These are phyloP conservation scores for Eulimnadia texana DNA, from an alignment of 1,140 invertebrate genomes.

Conservation along the genomic window DNA sequence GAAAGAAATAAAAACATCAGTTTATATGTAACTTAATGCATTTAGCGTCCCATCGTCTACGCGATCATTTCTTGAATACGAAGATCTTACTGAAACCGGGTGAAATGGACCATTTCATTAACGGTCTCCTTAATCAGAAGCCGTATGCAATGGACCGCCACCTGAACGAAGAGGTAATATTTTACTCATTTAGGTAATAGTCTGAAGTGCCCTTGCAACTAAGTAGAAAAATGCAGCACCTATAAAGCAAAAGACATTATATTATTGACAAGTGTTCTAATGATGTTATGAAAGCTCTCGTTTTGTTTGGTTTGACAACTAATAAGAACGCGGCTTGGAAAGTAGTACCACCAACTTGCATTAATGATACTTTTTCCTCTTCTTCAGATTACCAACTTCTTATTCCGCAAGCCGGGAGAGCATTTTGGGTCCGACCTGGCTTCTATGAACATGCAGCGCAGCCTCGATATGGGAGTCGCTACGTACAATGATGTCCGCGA, in stretches of 20 bases:
- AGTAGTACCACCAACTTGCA: too few species aligned
- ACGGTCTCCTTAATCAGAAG: conserved; percentile 36
- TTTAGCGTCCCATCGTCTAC: conserved; percentile 32
- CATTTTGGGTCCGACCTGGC: conserved; percentile 43
- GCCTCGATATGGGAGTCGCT: conserved; percentile 34
- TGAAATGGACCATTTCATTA: conserved; percentile 34
- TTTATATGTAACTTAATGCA: too few species aligned
- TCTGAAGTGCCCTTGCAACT: too few species aligned
- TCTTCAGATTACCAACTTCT: conserved; percentile 29
- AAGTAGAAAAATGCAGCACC: too few species aligned
- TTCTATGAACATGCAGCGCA: conserved; percentile 55
- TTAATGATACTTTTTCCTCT: too few species aligned
- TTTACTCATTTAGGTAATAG: neutral
- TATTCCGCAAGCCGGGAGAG: conserved; percentile 29
- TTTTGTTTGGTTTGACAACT: neutral
- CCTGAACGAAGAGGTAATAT: conserved; percentile 31
- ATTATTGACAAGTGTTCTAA: too few species aligned
- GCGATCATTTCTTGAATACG: conserved; percentile 32
- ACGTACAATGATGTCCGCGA: conserved; percentile 32
- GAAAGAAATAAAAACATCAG: conserved; percentile 5
- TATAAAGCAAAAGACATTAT: too few species aligned
- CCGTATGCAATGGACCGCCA: conserved; percentile 37
- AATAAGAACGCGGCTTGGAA: neutral
- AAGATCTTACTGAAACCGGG: conserved; percentile 37
- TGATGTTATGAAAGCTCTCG: too few species aligned